Conservation (phyloP, 2,113 vertebrate species). For the Nerophis ophidion region DNA sequence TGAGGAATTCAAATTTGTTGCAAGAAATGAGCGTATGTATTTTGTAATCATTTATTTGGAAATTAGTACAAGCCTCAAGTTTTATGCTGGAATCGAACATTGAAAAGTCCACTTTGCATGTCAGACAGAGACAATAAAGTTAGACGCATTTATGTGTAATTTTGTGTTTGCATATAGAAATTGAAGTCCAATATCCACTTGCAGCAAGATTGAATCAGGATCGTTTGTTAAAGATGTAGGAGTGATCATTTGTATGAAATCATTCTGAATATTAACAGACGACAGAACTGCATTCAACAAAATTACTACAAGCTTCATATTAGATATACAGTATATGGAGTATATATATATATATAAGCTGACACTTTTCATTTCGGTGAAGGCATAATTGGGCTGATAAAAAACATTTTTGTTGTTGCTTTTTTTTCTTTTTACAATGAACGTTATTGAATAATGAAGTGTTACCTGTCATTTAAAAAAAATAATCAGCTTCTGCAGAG, state of each 20-base stretch:
- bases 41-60: too few relatives aligned
- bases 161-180: too few relatives aligned
- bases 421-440: constrained; percentile 32
- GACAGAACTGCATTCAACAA: constrained; percentile 39
- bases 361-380: constrained; percentile 40
- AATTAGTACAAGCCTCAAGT: too few relatives aligned
- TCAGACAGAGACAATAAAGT: too few relatives aligned
- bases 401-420: constrained; percentile 38
- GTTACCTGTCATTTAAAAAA: constrained; percentile 56
- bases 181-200: too few relatives aligned
- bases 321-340: constrained; percentile 25
- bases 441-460: constrained; percentile 51
- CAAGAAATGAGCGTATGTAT: too few relatives aligned
- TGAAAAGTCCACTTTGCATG: too few relatives aligned
- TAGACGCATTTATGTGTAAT: too few relatives aligned
- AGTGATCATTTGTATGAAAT: constrained; percentile 11
- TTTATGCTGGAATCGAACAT: too few relatives aligned
- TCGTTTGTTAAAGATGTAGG: neutral
- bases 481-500: constrained; percentile 49
- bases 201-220: too few relatives aligned
- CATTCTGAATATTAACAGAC: constrained; percentile 26
- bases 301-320: constrained; percentile 34
- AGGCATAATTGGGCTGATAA: constrained; percentile 51
- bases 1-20: neutral
- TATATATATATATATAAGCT: too few relatives aligned